These are phyloP conservation scores for Eubasilissa regina DNA, from an alignment of 1,140 invertebrate genomes.

Conservation along the genomic window DNA sequence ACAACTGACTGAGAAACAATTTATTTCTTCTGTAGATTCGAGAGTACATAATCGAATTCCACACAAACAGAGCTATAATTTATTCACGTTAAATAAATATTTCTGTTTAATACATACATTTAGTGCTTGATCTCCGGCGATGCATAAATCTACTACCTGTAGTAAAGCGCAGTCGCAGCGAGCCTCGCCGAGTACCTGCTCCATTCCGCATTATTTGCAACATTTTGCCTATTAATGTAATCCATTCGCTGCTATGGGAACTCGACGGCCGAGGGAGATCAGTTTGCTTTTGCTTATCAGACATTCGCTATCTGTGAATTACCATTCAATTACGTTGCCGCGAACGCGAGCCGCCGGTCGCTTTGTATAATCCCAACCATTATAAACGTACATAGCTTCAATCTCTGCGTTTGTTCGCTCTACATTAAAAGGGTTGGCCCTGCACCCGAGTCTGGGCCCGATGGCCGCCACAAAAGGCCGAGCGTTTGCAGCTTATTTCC, in stretches of 20 bases:
- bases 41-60: no score
- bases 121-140: neutral
- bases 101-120: neutral
- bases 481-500: no score
- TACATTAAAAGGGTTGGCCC: no score
- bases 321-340: slow-evolving; percentile 21
- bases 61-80: neutral
- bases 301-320: neutral
- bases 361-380: neutral
- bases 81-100: slow-evolving; percentile 27
- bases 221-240: slow-evolving; percentile 34
- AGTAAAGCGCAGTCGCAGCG: neutral
- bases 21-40: no score
- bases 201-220: slow-evolving; percentile 13
- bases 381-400: no score
- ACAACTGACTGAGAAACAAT: no score
- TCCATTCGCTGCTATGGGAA: neutral
- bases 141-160: slow-evolving; percentile 21
- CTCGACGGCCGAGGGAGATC: neutral
- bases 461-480: no score
- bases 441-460: no score
- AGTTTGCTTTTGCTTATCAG: slow-evolving; percentile 35
- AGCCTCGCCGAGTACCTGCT: slow-evolving; percentile 5
- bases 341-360: slow-evolving; percentile 11
- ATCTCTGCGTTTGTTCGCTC: no score